phyloP scores from a whole-genome alignment of 1,140 invertebrate species.

The Alviniconcha marisindica region DNA sequence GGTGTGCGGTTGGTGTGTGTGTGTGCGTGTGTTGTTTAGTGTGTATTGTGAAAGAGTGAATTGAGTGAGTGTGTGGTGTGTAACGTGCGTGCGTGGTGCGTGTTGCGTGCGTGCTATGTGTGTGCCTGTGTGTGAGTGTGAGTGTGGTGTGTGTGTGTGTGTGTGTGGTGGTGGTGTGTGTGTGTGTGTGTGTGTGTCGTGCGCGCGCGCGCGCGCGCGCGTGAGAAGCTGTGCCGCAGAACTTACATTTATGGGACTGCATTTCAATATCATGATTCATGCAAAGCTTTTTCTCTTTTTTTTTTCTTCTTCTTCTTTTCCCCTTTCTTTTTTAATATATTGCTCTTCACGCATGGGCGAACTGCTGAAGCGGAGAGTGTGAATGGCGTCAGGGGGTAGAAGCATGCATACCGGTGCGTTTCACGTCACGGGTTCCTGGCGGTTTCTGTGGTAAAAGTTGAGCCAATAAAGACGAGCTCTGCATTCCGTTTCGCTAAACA shows the following conservation, averaged over 20 bases:
- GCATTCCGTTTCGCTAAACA: no score
- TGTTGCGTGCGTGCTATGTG: no score
- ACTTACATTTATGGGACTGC: not conserved
- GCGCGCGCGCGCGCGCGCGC: not conserved
- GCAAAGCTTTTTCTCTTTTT: not conserved
- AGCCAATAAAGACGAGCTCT: no score
- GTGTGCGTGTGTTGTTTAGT: no score
- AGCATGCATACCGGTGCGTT: no score
- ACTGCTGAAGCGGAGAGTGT: not conserved
- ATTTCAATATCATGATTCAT: not conserved
- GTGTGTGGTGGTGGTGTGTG: not conserved
- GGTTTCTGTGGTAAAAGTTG: no score
- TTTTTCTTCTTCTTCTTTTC: not conserved
- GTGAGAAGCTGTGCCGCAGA: not conserved
- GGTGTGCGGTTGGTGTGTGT: no score
- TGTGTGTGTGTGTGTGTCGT: not conserved
- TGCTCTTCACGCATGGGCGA: no score
- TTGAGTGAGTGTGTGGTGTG: no score
- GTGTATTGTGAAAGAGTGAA: no score
- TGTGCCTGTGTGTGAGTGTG: not conserved
- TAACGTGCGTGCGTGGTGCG: no score
- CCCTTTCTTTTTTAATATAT: not conserved
- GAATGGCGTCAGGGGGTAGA: not conserved
- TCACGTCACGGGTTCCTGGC: no score
- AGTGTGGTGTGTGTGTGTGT: not conserved